Evolutionary conservation across 2,888 invertebrate genomes (phyloP).

Genomic region (Anarsia innoxiella): DNA sequence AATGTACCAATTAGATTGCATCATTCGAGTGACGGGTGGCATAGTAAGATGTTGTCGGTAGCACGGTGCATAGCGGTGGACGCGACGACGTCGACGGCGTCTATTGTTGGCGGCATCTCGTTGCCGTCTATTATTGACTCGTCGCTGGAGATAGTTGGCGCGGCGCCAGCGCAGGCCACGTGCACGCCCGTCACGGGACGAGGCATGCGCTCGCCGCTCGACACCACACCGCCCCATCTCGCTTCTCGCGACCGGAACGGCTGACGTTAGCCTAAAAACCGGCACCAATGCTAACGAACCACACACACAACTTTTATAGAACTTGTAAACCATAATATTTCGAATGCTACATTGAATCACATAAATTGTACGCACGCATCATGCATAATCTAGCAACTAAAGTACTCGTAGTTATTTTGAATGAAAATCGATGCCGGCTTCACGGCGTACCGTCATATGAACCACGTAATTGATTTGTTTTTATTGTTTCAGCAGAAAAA

Average conservation of each 20-base stretch:
- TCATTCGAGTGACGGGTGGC: not conserved
- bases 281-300: conserved; percentile 16
- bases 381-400: too few species aligned
- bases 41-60: conserved; percentile 10
- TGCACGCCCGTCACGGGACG: conserved; percentile 66
- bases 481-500: conserved; percentile 55
- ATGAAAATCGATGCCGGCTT: too few species aligned
- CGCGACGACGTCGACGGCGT: conserved; percentile 44
- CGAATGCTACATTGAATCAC: too few species aligned
- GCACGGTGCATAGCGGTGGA: conserved; percentile 27
- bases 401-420: too few species aligned
- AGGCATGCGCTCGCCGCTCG: conserved; percentile 42
- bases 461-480: too few species aligned
- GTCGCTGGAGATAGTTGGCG: conserved; percentile 72
- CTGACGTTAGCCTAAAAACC: conserved; percentile 30
- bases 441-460: too few species aligned
- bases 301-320: conserved; percentile 15
- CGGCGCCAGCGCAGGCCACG: conserved; percentile 66
- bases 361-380: too few species aligned
- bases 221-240: conserved; percentile 21
- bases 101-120: conserved; percentile 75
- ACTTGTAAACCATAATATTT: too few species aligned
- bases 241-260: conserved; percentile 13
- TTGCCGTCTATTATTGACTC: conserved; percentile 74
- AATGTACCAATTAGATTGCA: not conserved